These are phyloP conservation scores for Aix galericulata DNA, from an alignment of 2,113 vertebrate genomes.

Conservation along the genomic window DNA sequence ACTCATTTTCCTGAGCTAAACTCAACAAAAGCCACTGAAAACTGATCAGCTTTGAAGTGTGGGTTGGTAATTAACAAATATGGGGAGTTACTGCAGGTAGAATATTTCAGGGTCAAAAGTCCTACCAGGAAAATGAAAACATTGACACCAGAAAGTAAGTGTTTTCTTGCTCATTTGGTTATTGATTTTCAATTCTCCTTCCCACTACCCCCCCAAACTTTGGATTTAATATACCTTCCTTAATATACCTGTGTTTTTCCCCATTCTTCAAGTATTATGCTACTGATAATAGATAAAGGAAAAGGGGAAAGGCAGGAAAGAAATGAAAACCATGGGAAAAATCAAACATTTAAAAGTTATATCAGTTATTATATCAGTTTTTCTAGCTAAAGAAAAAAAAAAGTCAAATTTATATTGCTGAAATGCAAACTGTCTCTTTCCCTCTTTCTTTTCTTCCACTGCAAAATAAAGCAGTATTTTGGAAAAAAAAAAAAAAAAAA, in stretches of 20 bases:
- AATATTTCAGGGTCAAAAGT: constrained; percentile 66
- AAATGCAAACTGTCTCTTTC: not conserved
- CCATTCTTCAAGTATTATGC: not conserved
- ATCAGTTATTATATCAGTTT: not conserved
- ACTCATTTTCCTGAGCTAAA: constrained; percentile 61
- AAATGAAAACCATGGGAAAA: not conserved
- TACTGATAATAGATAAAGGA: not conserved
- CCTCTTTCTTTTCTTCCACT: not conserved
- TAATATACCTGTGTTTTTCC: not conserved
- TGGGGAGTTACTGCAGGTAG: constrained; percentile 50
- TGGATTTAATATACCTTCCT: not conserved
- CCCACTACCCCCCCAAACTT: not conserved
- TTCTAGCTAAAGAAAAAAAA: not conserved
- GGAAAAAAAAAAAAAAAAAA: not conserved
- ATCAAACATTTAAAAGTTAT: not conserved
- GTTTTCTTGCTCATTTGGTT: constrained; percentile 55
- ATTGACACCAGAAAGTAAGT: constrained; percentile 49
- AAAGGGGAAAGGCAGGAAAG: not conserved
- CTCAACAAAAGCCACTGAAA: constrained; percentile 60
- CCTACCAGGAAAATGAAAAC: constrained; percentile 53
- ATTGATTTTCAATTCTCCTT: constrained; percentile 19
- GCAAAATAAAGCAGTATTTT: not conserved
- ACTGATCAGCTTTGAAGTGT: constrained; percentile 52
- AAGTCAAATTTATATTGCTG: not conserved
- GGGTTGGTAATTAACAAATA: constrained; percentile 66